Percentiles rank a stretch among this genome's conserved stretches.
phyloP scores from a whole-genome alignment of 2,888 invertebrate genomes.

The Chrysopilus asiliformis region DNA sequence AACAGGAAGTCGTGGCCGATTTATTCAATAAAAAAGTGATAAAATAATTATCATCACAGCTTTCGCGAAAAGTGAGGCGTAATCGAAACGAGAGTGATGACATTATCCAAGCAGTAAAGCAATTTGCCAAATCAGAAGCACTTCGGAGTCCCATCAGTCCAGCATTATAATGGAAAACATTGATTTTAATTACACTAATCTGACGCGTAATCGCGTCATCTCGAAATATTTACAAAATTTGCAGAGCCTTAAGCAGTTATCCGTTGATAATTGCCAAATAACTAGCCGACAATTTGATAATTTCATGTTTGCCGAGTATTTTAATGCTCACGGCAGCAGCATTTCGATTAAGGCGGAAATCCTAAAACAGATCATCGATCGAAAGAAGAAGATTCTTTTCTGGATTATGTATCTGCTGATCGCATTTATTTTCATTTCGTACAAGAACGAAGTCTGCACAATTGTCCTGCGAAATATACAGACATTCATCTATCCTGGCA shows the following conservation, averaged over 20 bases:
- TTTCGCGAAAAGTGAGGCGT: too few species aligned
- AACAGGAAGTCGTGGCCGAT: too few species aligned
- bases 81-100: too few species aligned
- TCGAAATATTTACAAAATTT: conserved; percentile 44
- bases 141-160: too few species aligned
- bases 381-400: conserved; percentile 30
- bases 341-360: conserved; percentile 35
- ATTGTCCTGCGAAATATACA: conserved; percentile 58
- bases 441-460: conserved; percentile 47
- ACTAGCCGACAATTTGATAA: conserved; percentile 48
- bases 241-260: conserved; percentile 43
- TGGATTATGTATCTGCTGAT: conserved; percentile 29
- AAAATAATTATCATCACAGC: too few species aligned
- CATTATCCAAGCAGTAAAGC: too few species aligned
- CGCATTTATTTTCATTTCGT: conserved; percentile 37
- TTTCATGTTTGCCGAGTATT: conserved; percentile 43
- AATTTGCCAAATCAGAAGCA: too few species aligned
- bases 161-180: conserved; percentile 18
- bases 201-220: conserved; percentile 32
- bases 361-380: conserved; percentile 34
- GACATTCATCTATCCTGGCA: conserved; percentile 67
- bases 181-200: conserved; percentile 19
- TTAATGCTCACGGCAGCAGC: conserved; percentile 32
- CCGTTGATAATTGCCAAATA: conserved; percentile 42
- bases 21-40: too few species aligned